These are phyloP conservation scores for Trachelus tabidus DNA, from an alignment of 2,888 invertebrate species.

Conservation along the genomic window DNA sequence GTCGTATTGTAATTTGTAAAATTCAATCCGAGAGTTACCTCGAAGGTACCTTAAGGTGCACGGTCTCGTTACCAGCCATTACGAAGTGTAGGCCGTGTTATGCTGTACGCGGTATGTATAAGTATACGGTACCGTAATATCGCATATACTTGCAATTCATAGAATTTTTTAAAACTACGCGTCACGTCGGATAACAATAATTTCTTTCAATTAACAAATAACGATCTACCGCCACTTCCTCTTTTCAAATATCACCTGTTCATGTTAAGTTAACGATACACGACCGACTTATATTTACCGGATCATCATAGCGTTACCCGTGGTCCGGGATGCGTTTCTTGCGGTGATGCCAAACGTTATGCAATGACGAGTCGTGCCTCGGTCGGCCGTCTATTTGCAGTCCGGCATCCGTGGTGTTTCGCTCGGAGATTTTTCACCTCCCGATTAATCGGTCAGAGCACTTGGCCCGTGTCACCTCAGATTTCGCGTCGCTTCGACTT, in stretches of 20 bases:
- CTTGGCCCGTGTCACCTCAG: not conserved
- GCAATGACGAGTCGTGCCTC: constrained; percentile 17
- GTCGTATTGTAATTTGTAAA: constrained; percentile 22
- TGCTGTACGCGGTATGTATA: not conserved
- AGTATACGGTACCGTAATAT: not conserved
- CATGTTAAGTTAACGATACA: not conserved
- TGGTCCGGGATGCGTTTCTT: constrained; percentile 37
- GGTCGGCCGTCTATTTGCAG: not conserved
- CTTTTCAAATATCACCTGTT: not conserved
- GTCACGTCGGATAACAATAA: not conserved
- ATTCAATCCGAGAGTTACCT: not conserved
- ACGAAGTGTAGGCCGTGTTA: not conserved
- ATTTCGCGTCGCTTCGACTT: not conserved
- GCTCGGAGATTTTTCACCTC: not conserved
- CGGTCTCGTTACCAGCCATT: not conserved
- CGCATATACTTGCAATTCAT: not conserved
- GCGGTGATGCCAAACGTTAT: constrained; percentile 31
- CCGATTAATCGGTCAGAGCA: not conserved
- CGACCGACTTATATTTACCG: constrained; percentile 36
- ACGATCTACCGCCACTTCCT: not conserved
- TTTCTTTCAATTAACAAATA: not conserved
- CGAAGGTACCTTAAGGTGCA: not conserved
- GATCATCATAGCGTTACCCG: constrained; percentile 37
- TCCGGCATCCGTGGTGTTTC: not conserved
- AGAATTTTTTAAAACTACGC: not conserved